Evolutionary conservation across 1,140 invertebrate species (phyloP), one percentile per base, ranked within the genome.

Genomic region (Mylabris phalerata): DNA sequence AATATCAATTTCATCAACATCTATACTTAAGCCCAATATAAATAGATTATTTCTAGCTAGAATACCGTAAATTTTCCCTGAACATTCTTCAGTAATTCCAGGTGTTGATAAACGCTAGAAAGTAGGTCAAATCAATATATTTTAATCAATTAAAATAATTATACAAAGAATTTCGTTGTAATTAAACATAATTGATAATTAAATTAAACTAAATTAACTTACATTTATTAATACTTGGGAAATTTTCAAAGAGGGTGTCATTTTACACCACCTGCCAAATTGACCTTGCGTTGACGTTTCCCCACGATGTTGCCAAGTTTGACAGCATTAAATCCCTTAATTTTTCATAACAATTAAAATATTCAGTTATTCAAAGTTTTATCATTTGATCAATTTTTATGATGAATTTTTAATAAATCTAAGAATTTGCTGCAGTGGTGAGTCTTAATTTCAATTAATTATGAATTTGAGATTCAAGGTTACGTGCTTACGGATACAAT

Each of bases 1-100:
- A 40, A 79, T 73, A 65, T 76, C 72, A 41, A 73, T 65, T 76
- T 80, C 73, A 60, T 80, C 79, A 55, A 80, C 76, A 62, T 86
- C 79, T 51, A 80, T 70, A 67, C 79, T 83, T 54, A 87, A 79
- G 51, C 84, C 84, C 47, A 89, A 69, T 11, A 89, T 79, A 40
- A 84, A 78, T 48, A 88, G 71, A 19, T 80, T 84, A 57, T 85
- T 81, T 68, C 89, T 81, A 66, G 84, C 83, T 71, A 88, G 83
- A 45, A 87, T 79, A 41, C 87, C 88, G 72, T 84, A 89, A 44
- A 90, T 73, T 69, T 84, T 84, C 59, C 86, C 87, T 71, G 78
- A 81, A 62, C 74, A 79, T 50, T 79, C 77, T 50, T 44, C 10
- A 55, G 25, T 27, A 27, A 24, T 13, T 3, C 9, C 10, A 32